These are phyloP conservation scores for Ferdinandea cuprea DNA, from an alignment of 2,888 invertebrate genomes.

Conservation along the genomic window DNA sequence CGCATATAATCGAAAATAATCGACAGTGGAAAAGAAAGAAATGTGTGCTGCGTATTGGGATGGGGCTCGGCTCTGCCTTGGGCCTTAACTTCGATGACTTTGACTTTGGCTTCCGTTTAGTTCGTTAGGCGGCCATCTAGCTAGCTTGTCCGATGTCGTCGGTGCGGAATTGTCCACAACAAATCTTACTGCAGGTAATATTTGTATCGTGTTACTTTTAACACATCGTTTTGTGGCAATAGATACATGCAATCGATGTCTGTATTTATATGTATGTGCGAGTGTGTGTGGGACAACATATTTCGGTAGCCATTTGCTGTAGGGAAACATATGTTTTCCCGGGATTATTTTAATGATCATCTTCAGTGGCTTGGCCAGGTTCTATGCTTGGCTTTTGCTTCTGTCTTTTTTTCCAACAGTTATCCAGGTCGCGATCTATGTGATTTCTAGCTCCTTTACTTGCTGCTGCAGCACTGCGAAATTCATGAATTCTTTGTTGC, in stretches of 20 bases:
- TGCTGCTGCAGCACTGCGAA: not conserved
- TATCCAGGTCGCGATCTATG: constrained; percentile 72
- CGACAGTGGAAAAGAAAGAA: constrained; percentile 50
- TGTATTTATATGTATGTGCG: not conserved
- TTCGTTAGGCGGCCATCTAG: constrained; percentile 61
- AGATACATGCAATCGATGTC: constrained; percentile 45
- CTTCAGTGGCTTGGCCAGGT: constrained; percentile 42
- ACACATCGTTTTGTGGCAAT: constrained; percentile 73
- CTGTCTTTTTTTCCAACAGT: constrained; percentile 47
- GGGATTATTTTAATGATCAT: constrained; percentile 74
- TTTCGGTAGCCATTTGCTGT: constrained; percentile 70
- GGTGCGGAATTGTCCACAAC: constrained; percentile 68
- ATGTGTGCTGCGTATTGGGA: constrained; percentile 54
- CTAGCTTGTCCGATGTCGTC: constrained; percentile 21
- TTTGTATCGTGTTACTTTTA: constrained; percentile 75
- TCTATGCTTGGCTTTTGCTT: constrained; percentile 30
- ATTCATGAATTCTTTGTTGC: constrained; percentile 26
- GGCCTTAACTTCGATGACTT: not conserved
- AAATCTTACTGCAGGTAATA: constrained; percentile 73
- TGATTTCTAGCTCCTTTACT: constrained; percentile 18
- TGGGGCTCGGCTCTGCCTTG: constrained; percentile 41
- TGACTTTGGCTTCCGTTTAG: constrained; percentile 59
- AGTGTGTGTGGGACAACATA: constrained; percentile 21
- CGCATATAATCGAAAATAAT: constrained; percentile 74
- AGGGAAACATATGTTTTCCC: constrained; percentile 70